Conservation (phyloP, 2,113 vertebrate genomes). For the Gymnogyps californianus region DNA sequence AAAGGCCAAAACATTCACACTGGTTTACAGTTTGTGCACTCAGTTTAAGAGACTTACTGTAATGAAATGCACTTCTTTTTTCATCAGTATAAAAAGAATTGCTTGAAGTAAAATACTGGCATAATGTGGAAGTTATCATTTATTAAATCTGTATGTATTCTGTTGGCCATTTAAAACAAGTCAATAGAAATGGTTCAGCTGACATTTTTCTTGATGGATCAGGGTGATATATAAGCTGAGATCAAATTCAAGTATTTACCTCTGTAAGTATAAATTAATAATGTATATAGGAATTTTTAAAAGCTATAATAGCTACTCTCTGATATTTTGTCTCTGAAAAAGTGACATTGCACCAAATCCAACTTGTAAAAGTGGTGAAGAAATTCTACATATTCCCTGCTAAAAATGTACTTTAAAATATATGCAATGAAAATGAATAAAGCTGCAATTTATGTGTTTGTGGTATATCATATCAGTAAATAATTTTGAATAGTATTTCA, state of each 20-base stretch:
- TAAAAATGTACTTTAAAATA: background rate
- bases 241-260: background rate
- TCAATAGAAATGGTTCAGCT: background rate
- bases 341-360: background rate
- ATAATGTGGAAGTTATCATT: background rate
- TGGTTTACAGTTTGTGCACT: slow-evolving; percentile 8
- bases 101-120: background rate
- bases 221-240: background rate
- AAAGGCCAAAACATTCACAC: slow-evolving; percentile 24
- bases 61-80: background rate
- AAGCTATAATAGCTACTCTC: background rate
- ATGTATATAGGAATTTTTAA: background rate
- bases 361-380: background rate
- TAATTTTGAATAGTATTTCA: background rate
- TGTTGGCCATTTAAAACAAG: background rate
- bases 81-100: background rate
- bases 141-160: background rate
- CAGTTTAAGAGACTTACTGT: background rate
- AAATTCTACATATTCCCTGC: background rate
- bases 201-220: background rate
- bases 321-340: background rate
- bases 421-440: background rate
- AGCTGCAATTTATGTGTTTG: background rate
- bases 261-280: slow-evolving; percentile 12
- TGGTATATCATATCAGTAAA: background rate